phyloP scores from a whole-genome alignment of 2,113 vertebrate species.

The Vombatus ursinus region DNA sequence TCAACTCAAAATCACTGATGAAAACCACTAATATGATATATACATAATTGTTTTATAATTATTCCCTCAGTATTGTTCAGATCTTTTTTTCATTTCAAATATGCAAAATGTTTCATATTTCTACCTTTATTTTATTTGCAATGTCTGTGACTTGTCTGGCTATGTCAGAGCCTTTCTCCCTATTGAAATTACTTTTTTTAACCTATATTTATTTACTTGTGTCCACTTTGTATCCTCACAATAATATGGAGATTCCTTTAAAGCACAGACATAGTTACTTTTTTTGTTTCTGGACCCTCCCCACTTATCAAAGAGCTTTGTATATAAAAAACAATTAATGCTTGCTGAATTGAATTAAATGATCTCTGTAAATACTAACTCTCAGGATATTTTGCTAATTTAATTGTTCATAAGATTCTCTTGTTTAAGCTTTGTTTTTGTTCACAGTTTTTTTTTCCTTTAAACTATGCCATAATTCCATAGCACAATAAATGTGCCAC shows the following conservation, averaged over 20 bases:
- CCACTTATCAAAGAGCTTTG: background rate
- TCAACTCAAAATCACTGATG: conserved; percentile 36
- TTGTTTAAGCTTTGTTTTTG: background rate
- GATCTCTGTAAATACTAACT: background rate
- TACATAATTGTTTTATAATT: background rate
- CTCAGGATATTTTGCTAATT: background rate
- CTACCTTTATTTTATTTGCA: background rate
- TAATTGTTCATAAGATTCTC: background rate
- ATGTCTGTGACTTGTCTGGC: background rate
- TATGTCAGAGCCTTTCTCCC: background rate
- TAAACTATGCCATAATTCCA: background rate
- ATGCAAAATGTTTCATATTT: background rate
- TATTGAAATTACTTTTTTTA: background rate
- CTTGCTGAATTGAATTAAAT: background rate
- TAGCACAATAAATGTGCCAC: background rate
- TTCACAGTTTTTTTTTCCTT: background rate
- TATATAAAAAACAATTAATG: background rate
- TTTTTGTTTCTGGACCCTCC: background rate
- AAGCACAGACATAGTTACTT: background rate
- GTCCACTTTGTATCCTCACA: background rate
- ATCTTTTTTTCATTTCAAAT: background rate
- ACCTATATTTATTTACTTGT: background rate
- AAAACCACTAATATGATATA: background rate
- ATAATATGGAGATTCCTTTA: background rate
- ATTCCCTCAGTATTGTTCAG: background rate